Base-by-base conservation (phyloP, 2,113 vertebrate genomes). In the Perognathus longimembris region DNA sequence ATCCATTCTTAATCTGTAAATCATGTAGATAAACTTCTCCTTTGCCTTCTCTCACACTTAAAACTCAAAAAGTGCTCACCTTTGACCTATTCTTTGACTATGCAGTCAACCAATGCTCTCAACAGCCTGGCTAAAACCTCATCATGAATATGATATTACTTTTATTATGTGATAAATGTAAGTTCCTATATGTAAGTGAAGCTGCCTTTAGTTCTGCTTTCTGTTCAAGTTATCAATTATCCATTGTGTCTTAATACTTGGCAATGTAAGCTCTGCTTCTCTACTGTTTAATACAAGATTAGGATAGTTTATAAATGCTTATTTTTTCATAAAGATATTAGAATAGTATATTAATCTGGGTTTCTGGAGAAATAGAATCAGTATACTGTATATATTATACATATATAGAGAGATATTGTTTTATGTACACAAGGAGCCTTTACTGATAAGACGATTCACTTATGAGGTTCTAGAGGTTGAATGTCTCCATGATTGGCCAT, bases 261-360 rank as follows among this genome's bases (percentile, higher is more conserved):
- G 28, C 17, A 26, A 18, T 61, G 5, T 30, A 32, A 26, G 5
- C 57, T 32, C n/a, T 8, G 28, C 9, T 11, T 69, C 8, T 86
- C 28, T 59, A 40, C n/a, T 34, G 83, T 73, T 61, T 32, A 83
- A 83, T 88, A 79, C 38, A 69, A 75, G 73, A 30, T 79, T 87
- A 61, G 32, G 14, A 30, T 82, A 66, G 74, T 21, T 75, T 73
- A 2, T 61, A 67, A 50, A 74, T 15, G 57, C 40, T 50, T 85
- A 78, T 84, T 85, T 63, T 59, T 6, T 82, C 30, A 74, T 61
- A 63, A 69, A 75, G 14, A 69, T 36, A 75, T 67, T 59, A 67
- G 20, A 66, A 50, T 45, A 45, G 15, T 45, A 11, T 64, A 66
- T 67, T 67, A 24, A 1, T 67, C 30, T 45, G 3, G 20, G 3